Percentiles rank a stretch among this genome's conserved stretches.
These are phyloP conservation scores for Callopanchax toddi DNA, from an alignment of 2,113 vertebrate genomes.

Conservation along the genomic window DNA sequence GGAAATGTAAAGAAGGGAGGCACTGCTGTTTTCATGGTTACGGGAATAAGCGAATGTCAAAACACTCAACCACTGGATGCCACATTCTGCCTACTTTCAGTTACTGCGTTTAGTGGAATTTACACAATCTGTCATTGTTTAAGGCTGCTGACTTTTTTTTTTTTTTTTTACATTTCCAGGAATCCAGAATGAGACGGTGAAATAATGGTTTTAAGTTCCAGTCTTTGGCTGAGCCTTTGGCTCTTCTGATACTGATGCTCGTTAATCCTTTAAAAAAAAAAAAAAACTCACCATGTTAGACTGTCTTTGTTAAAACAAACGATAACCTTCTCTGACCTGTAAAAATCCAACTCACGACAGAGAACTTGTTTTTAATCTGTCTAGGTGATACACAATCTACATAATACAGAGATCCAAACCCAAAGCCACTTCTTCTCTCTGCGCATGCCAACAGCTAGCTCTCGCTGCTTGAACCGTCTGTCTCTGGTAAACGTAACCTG, in stretches of 20 bases:
- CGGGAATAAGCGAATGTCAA: conserved; percentile 41
- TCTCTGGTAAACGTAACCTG: neutral
- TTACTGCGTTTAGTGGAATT: conserved; percentile 10
- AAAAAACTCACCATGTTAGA: neutral
- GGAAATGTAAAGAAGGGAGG: conserved; percentile 43
- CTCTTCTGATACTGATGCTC: too few relatives aligned
- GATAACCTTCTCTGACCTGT: neutral
- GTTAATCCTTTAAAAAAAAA: neutral
- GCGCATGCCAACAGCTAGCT: neutral
- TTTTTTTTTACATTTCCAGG: neutral
- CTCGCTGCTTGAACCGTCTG: neutral
- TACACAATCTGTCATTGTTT: conserved; percentile 16
- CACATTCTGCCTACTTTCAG: conserved; percentile 10
- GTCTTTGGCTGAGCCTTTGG: neutral
- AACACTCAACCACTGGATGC: conserved; percentile 33
- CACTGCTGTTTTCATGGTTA: conserved; percentile 49
- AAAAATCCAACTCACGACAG: neutral
- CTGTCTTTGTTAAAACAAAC: too few relatives aligned
- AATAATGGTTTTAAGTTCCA: neutral
- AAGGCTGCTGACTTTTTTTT: conserved; percentile 14
- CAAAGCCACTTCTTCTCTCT: neutral
- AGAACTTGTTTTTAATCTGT: neutral
- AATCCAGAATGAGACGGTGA: neutral
- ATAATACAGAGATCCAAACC: neutral
- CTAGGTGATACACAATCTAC: neutral